These are phyloP conservation scores for Coturnix japonica DNA, from an alignment of 2,113 vertebrate species.

Conservation along the genomic window DNA sequence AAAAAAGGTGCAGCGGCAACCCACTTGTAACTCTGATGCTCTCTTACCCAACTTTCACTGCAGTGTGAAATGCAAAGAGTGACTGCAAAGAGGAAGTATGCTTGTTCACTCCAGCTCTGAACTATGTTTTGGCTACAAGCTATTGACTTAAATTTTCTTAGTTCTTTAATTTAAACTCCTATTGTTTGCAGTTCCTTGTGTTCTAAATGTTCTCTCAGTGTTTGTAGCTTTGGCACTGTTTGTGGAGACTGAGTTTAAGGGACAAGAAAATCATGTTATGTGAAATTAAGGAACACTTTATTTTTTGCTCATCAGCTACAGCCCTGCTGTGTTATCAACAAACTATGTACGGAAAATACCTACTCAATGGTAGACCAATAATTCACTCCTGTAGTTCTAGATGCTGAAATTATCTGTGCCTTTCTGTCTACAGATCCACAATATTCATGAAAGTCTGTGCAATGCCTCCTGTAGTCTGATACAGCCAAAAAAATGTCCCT, in stretches of 20 bases:
- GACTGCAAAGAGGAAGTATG: not conserved
- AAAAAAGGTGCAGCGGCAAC: not conserved
- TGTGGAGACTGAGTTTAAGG: not conserved
- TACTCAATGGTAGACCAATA: not conserved
- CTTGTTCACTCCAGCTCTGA: not conserved
- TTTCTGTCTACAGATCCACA: not conserved
- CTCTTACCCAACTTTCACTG: not conserved
- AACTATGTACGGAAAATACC: not conserved
- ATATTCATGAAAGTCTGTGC: not conserved
- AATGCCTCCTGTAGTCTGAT: not conserved
- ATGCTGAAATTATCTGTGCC: not conserved
- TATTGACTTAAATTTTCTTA: slow-evolving; percentile 13
- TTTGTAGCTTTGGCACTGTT: slow-evolving; percentile 43
- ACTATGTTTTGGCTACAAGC: slow-evolving; percentile 5
- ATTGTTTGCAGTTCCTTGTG: slow-evolving; percentile 53
- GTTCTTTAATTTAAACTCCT: slow-evolving; percentile 40
- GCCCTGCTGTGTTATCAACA: not conserved
- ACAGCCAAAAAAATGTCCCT: not conserved
- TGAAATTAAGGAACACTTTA: not conserved
- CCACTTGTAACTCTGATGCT: not conserved
- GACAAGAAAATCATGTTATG: slow-evolving; percentile 44
- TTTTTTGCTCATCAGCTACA: slow-evolving; percentile 3
- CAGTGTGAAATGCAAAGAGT: no score
- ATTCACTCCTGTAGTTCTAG: not conserved
- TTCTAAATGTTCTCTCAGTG: slow-evolving; percentile 52